A percentile compares a stretch with the other conserved stretches of the same genome.
phyloP scores from a whole-genome alignment of 2,888 invertebrate genomes.

The Hypomecis atomaria region DNA sequence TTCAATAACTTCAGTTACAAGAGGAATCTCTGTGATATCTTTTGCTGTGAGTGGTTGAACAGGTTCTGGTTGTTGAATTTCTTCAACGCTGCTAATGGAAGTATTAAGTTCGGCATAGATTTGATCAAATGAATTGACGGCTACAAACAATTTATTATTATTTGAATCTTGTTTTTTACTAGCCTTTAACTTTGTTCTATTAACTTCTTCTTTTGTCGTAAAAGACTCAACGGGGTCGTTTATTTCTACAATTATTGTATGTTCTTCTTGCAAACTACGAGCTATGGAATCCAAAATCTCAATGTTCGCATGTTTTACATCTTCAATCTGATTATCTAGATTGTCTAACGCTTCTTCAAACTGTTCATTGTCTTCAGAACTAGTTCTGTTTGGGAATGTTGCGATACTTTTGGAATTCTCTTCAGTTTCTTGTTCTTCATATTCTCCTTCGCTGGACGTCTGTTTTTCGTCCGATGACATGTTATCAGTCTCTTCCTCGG shows the following conservation, averaged over 20 bases:
- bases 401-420: constrained; percentile 32
- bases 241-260: constrained; percentile 59
- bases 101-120: constrained; percentile 71
- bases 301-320: constrained; percentile 73
- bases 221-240: constrained; percentile 40
- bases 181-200: constrained; percentile 36
- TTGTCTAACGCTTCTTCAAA: constrained; percentile 81
- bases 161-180: constrained; percentile 61
- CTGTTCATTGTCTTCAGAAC: constrained; percentile 79
- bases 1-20: constrained; percentile 10
- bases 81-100: constrained; percentile 27
- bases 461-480: constrained; percentile 70
- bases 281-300: constrained; percentile 78
- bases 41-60: constrained; percentile 7
- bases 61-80: constrained; percentile 14
- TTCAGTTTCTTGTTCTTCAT: constrained; percentile 48
- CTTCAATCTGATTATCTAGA: constrained; percentile 69
- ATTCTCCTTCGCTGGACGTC: constrained; percentile 55
- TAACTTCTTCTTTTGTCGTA: constrained; percentile 56
- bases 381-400: constrained; percentile 58
- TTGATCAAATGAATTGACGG: constrained; percentile 76
- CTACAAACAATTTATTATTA: constrained; percentile 69
- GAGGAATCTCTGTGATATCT: constrained; percentile 13
- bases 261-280: constrained; percentile 73
- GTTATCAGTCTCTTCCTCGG: constrained; percentile 67